Percentiles rank a stretch among this genome's conserved stretches.
These are phyloP conservation scores for Eupithecia abbreviata DNA, from an alignment of 2,888 invertebrate species.

Conservation along the genomic window DNA sequence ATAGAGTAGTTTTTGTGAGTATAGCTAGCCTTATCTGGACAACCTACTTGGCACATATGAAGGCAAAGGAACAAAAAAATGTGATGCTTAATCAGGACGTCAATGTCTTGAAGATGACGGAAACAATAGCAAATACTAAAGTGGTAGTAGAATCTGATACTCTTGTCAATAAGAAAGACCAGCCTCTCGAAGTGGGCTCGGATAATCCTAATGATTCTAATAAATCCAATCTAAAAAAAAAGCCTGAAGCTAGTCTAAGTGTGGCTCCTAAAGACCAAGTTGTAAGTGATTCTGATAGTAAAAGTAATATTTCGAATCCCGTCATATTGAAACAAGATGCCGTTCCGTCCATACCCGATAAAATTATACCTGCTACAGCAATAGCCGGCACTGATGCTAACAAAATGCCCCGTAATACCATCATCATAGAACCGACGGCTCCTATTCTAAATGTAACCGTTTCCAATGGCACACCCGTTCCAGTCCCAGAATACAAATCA, in stretches of 20 bases:
- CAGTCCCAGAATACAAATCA: background rate
- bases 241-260: background rate
- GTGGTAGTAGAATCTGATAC: background rate
- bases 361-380: background rate
- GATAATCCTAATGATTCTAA: background rate
- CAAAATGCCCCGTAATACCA: background rate
- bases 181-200: background rate
- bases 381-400: background rate
- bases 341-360: background rate
- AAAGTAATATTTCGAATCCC: background rate
- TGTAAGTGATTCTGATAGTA: background rate
- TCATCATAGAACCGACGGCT: background rate
- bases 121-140: background rate
- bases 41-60: slow-evolving; percentile 90
- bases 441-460: background rate
- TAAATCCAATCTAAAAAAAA: background rate
- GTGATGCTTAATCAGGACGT: background rate
- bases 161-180: background rate
- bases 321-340: background rate
- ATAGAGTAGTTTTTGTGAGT: slow-evolving; percentile 89
- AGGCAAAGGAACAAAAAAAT: slow-evolving; percentile 71
- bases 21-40: slow-evolving; percentile 90
- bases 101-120: background rate
- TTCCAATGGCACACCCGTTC: background rate
- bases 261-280: slow-evolving; percentile 9